These are phyloP conservation scores for Acleris cristana DNA, from an alignment of 2,888 invertebrate genomes.

Conservation along the genomic window DNA sequence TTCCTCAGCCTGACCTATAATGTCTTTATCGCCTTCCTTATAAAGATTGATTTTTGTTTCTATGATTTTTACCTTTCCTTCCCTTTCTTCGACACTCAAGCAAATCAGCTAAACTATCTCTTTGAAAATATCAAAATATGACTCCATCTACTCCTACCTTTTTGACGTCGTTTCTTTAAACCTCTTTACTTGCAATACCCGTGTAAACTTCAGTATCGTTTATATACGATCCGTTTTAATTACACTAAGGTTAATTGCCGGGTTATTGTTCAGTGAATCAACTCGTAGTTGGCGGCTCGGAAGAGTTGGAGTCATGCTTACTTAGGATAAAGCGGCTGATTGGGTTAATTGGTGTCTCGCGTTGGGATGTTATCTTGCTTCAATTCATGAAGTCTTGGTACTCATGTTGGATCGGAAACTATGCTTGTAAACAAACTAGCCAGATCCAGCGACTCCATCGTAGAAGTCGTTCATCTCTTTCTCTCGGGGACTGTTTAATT, in stretches of 20 bases:
- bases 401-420: not conserved
- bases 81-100: too few species aligned
- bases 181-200: not conserved
- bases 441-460: too few species aligned
- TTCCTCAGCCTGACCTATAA: too few species aligned
- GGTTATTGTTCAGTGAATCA: slow-evolving; percentile 9
- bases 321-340: not conserved
- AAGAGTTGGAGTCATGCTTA: slow-evolving; percentile 10
- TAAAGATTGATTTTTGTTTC: too few species aligned
- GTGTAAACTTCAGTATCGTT: not conserved
- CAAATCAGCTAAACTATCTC: too few species aligned
- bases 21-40: too few species aligned
- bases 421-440: too few species aligned
- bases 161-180: not conserved
- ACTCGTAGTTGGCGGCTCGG: not conserved
- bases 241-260: slow-evolving; percentile 11
- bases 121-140: too few species aligned
- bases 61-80: too few species aligned
- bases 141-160: not conserved
- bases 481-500: too few species aligned
- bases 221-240: slow-evolving; percentile 19
- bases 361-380: not conserved
- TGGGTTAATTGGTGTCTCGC: not conserved
- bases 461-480: too few species aligned
- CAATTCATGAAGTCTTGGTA: not conserved